Conservation (phyloP, 1,140 invertebrate genomes). For the Babylonia areolata region DNA sequence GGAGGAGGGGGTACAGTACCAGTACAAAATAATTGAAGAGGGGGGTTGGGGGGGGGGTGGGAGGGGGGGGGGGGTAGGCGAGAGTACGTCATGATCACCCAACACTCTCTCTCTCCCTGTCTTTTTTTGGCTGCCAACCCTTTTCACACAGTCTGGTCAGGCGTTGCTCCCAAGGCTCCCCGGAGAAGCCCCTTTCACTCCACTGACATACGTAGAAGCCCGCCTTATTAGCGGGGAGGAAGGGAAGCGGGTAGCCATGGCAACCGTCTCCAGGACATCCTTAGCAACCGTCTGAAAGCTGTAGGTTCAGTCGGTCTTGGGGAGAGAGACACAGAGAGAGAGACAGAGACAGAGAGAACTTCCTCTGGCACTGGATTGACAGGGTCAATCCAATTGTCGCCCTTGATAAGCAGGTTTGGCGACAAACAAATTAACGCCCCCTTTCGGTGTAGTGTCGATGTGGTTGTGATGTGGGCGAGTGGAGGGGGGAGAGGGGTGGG, state of each 20-base stretch:
- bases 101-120: no score
- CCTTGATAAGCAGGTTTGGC: conserved; percentile 2
- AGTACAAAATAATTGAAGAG: no score
- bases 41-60: background rate
- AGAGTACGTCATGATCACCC: no score
- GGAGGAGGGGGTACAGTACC: no score
- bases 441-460: background rate
- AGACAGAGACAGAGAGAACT: no score
- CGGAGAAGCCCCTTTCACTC: background rate
- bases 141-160: background rate
- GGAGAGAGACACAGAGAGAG: no score
- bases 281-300: background rate
- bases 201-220: background rate
- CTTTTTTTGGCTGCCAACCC: no score
- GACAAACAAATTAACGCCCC: conserved; percentile 2
- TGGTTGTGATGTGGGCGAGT: no score
- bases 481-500: no score
- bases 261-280: background rate
- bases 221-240: background rate
- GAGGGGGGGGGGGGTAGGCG: background rate
- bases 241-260: background rate
- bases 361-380: no score
- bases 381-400: background rate
- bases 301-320: background rate
- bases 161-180: background rate